Percentiles rank a stretch among this genome's conserved stretches.
phyloP scores from a whole-genome alignment of 2,113 vertebrate genomes.

The Vulpes lagopus region DNA sequence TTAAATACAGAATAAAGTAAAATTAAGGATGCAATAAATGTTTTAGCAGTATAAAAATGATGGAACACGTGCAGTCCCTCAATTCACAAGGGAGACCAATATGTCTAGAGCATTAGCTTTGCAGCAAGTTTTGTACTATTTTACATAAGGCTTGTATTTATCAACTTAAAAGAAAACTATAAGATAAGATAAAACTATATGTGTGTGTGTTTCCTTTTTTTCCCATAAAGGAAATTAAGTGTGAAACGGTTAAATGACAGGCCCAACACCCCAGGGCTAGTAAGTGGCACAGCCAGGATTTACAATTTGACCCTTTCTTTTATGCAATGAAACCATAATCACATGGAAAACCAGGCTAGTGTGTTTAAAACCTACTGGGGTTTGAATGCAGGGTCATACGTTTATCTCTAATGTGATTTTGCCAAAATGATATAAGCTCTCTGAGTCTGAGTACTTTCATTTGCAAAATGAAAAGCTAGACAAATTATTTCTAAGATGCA shows the following conservation, averaged over 20 bases:
- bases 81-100: not conserved
- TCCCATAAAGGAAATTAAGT: not conserved
- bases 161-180: not conserved
- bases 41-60: not conserved
- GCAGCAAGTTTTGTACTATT: not conserved
- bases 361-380: not conserved
- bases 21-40: not conserved
- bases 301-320: constrained; percentile 18
- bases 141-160: not conserved
- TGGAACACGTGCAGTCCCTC: not conserved
- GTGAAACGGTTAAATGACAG: not conserved
- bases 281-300: not conserved
- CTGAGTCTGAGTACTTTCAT: not conserved
- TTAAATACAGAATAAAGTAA: not conserved
- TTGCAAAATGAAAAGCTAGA: not conserved
- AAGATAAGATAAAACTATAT: not conserved
- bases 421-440: not conserved
- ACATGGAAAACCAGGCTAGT: not conserved
- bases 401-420: not conserved
- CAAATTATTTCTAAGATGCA: not conserved
- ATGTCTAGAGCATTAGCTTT: not conserved
- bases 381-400: not conserved
- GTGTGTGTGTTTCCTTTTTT: not conserved
- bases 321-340: not conserved
- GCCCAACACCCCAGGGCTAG: not conserved